These are phyloP conservation scores for Nesospiza acunhae DNA, from an alignment of 2,113 vertebrate genomes.

Conservation along the genomic window DNA sequence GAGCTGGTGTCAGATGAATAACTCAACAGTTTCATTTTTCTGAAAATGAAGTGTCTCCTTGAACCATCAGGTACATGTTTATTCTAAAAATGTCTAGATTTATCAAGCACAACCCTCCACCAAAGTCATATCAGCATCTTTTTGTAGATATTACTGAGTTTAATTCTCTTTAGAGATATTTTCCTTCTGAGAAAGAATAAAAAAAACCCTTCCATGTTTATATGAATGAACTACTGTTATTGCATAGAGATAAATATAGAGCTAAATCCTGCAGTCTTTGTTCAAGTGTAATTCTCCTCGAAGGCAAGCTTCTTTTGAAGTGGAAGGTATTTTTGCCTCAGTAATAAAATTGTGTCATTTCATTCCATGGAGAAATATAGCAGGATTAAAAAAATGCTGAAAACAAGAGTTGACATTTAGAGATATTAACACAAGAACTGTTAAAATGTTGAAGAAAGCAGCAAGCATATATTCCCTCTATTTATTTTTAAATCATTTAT, in stretches of 20 bases:
- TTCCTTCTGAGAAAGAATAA: not conserved
- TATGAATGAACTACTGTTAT: slow-evolving; percentile 36
- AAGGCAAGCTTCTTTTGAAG: slow-evolving; percentile 61
- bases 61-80: not conserved
- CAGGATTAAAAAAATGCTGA: not conserved
- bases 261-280: slow-evolving; percentile 29
- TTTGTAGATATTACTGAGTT: not conserved
- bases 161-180: not conserved
- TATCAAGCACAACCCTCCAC: not conserved
- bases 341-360: slow-evolving; percentile 58
- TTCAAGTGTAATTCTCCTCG: slow-evolving; percentile 54
- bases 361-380: slow-evolving; percentile 13
- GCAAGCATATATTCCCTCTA: not conserved
- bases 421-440: not conserved
- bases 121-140: not conserved
- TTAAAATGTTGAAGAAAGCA: not conserved
- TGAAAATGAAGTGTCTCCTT: not conserved
- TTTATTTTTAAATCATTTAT: not conserved
- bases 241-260: slow-evolving; percentile 31
- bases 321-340: slow-evolving; percentile 62
- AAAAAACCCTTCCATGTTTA: not conserved
- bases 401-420: slow-evolving; percentile 29
- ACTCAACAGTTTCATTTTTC: not conserved
- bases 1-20: not conserved
- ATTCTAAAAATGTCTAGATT: not conserved